Base-by-base conservation (phyloP, 1,140 invertebrate species). In the Lasioglossum albipes region DNA sequence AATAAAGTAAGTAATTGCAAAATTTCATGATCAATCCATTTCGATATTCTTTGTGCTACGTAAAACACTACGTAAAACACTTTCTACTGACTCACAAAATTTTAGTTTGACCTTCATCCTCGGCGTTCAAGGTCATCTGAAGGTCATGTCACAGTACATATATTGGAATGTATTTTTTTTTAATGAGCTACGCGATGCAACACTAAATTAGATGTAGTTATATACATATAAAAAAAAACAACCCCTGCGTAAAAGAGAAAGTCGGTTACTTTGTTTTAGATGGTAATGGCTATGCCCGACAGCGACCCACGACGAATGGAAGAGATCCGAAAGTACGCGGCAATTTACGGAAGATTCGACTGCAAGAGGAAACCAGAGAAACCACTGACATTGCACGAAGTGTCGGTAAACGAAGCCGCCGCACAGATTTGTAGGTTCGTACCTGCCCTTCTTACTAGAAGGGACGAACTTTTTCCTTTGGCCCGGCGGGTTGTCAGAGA, bases 371-470 rank as follows among this genome's bases (percentile, higher is more conserved):
- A 98, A 89, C 97, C 98, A 1, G 97, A 99, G 92, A 99, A 99
- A 92, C 98, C 98, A 1, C 94, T 99, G 68, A 99, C 98, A 2
- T 93, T 99, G 69, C 98, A 99, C 93, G 98, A 99, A 95, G 98
- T 98, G 22, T 98, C 97, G 59, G 98, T 99, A 13, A 99, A 99
- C 93, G 99, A 99, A 92, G 98, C 98, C 0, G 98, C 98, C 0
- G 98, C 98, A 2, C 98, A 99, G 92, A 96, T 99, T 76, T 99
- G 98, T 91, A 95, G 96, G 89, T 96, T 97, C 90, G 95, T 98
- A 77, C 98, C 98, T 1, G 97, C 97, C 6, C 93, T 99, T 54
- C 94, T 99, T 59, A 99, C 98, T 4, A 94, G 98, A 57, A 94
- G 98, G 52, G 98, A 99, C 91, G 98, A 99, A 93, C 95, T 99